Evolutionary conservation across 35 echinoderm and acorn worm genomes (phyloP).

Genomic region (Strongylocentrotus purpuratus): DNA sequence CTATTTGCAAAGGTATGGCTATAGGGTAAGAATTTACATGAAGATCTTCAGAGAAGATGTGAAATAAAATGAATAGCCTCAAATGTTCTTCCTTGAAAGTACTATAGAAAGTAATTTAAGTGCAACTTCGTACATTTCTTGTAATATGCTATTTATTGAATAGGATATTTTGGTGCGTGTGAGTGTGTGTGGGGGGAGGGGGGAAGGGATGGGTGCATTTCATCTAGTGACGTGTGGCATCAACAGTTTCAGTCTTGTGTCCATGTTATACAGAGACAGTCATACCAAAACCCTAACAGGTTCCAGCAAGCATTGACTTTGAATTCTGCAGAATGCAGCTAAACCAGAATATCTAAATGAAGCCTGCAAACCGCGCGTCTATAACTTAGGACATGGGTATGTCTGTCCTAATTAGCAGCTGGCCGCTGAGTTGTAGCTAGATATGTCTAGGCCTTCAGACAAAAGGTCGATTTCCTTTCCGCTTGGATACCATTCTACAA

Average conservation of each 20-base stretch:
- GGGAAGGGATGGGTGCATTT: no score
- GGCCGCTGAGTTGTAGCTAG: neutral
- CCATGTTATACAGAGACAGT: neutral
- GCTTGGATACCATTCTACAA: neutral
- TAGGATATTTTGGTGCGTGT: no score
- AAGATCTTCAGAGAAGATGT: neutral
- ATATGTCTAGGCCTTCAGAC: neutral
- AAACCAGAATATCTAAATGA: neutral
- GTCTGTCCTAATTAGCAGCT: constrained; percentile 9
- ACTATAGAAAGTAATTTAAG: no score
- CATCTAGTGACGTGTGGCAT: neutral
- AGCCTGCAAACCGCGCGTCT: neutral
- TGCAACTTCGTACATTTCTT: no score
- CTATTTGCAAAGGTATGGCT: neutral
- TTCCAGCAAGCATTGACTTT: neutral
- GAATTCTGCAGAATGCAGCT: neutral
- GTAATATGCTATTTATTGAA: no score
- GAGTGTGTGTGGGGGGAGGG: no score
- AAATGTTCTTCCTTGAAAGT: no score
- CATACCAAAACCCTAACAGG: neutral
- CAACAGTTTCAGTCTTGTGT: neutral
- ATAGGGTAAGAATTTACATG: neutral
- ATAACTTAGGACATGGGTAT: neutral
- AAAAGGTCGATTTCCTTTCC: constrained; percentile 2
- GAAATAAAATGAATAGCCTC: no score